phyloP scores from a whole-genome alignment of 2,797 vertebrate genomes.

The Sebastes wilsoni region DNA sequence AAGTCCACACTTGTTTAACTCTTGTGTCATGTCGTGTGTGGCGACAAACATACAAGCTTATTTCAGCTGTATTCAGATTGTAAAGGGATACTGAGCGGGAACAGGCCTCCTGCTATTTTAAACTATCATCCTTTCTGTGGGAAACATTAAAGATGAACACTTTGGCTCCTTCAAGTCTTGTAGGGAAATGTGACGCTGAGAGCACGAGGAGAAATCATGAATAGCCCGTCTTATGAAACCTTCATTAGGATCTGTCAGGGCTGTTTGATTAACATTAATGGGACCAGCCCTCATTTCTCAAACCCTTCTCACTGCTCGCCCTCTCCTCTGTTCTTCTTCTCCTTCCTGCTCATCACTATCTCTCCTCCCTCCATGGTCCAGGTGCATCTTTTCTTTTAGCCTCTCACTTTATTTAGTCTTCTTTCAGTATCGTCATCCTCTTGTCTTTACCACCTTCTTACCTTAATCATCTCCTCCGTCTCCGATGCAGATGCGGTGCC shows the following conservation, averaged over 20 bases:
- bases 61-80: conserved; percentile 16
- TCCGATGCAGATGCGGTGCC: conserved; percentile 21
- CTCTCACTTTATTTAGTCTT: background rate
- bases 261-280: conserved; percentile 72
- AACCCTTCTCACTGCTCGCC: background rate
- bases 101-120: background rate
- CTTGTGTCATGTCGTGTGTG: background rate
- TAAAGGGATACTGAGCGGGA: background rate
- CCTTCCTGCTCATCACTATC: background rate
- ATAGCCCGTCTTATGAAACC: conserved; percentile 60
- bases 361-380: background rate
- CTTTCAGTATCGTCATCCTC: background rate
- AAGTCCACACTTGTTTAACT: background rate
- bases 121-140: background rate
- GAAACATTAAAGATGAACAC: conserved; percentile 1
- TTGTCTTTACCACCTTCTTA: conserved; percentile 14
- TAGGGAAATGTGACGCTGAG: conserved; percentile 18
- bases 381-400: background rate
- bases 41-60: background rate
- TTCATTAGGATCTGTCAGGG: conserved; percentile 67
- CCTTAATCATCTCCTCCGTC: conserved; percentile 18
- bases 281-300: conserved; percentile 42
- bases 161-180: background rate
- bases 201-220: conserved; percentile 46
- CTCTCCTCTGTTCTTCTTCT: background rate